Percentiles rank a stretch among this genome's conserved stretches.
Conservation (phyloP, 2,113 vertebrate species). For the Nothocercus julius region DNA sequence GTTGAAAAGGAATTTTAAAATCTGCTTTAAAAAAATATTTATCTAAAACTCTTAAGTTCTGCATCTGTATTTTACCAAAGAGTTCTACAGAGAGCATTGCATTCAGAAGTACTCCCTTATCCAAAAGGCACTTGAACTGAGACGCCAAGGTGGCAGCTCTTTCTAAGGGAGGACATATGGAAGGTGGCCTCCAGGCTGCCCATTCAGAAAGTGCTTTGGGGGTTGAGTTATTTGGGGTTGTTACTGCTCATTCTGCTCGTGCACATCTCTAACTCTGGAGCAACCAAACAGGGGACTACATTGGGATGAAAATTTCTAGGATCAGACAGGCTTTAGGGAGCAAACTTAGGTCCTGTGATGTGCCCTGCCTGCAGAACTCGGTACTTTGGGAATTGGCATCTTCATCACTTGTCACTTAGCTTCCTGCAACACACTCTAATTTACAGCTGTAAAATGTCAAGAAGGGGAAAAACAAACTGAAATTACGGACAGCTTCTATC, state of each 20-base stretch:
- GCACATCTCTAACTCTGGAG: neutral
- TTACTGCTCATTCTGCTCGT: neutral
- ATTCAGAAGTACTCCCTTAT: fast-evolving
- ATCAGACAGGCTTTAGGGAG: neutral
- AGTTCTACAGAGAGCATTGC: neutral
- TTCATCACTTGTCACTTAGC: fast-evolving
- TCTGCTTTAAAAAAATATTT: neutral
- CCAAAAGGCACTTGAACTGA: neutral
- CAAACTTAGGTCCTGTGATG: neutral
- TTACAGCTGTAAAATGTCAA: neutral
- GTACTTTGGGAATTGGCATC: neutral
- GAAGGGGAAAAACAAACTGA: neutral
- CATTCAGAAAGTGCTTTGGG: neutral
- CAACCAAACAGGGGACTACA: fast-evolving
- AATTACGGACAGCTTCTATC: neutral
- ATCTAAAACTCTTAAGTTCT: neutral
- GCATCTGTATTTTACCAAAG: neutral
- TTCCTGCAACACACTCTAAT: neutral
- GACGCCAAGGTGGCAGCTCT: neutral
- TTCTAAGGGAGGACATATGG: fast-evolving
- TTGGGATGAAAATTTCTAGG: neutral
- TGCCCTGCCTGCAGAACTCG: neutral
- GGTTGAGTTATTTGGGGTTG: neutral
- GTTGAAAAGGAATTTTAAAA: neutral
- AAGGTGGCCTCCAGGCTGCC: neutral